A percentile compares a stretch with the other conserved stretches of the same genome.
These are phyloP conservation scores for Lumbricus terrestris DNA, from an alignment of 2,888 invertebrate genomes.

Conservation along the genomic window DNA sequence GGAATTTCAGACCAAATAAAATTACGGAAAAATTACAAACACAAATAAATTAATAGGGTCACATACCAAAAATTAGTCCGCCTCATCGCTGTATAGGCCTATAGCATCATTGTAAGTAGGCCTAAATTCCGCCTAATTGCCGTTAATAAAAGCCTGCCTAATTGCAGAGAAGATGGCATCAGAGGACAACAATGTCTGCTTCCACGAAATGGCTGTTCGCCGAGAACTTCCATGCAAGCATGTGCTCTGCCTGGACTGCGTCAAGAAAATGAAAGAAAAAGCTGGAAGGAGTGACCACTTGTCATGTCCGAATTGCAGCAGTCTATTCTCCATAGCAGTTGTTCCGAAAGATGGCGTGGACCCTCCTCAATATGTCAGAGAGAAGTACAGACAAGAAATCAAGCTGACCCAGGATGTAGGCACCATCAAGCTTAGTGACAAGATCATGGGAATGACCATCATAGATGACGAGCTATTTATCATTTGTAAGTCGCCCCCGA, in stretches of 20 bases:
- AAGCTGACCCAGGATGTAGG: background rate
- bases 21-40: too few relatives aligned
- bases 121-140: too few relatives aligned
- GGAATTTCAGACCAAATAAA: too few relatives aligned
- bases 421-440: background rate
- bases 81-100: background rate
- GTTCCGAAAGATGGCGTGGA: background rate
- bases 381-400: background rate
- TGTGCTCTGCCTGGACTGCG: background rate
- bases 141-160: background rate
- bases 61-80: too few relatives aligned
- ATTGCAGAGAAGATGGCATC: background rate
- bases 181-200: background rate
- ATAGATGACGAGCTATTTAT: background rate
- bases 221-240: constrained; percentile 9
- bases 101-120: background rate
- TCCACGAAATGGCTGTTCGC: background rate
- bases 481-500: background rate
- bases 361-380: background rate
- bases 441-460: constrained; percentile 6
- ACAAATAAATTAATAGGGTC: too few relatives aligned
- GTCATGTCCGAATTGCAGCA: background rate
- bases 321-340: background rate
- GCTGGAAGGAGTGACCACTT: background rate
- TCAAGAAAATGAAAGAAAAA: background rate